phyloP scores from a whole-genome alignment of 2,797 vertebrate genomes.

The Peromyscus nudipes region DNA sequence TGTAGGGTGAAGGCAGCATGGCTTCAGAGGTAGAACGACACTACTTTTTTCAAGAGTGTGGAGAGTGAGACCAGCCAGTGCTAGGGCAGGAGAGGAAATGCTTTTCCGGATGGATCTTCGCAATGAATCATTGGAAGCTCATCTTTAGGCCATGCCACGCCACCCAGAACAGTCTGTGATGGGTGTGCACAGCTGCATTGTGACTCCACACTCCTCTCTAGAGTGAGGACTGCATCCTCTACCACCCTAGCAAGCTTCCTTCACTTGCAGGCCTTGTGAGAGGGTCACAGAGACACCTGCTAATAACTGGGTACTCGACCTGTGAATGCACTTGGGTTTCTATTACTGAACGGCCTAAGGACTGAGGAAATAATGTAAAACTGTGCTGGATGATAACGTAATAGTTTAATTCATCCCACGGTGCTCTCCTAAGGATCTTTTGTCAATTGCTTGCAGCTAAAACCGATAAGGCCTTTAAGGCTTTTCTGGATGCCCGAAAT shows the following conservation, averaged over 20 bases:
- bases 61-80: too few relatives aligned
- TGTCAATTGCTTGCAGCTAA: slow-evolving; percentile 88
- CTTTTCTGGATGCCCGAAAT: slow-evolving; percentile 96
- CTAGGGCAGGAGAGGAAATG: neutral
- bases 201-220: accelerated
- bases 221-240: neutral
- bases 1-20: neutral
- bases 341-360: neutral
- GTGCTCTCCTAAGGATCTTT: neutral
- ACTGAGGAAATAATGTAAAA: accelerated
- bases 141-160: neutral
- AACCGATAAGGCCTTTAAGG: slow-evolving; percentile 96
- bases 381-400: too few relatives aligned
- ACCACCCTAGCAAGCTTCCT: neutral
- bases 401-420: neutral
- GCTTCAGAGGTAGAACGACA: neutral
- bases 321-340: neutral
- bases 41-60: neutral
- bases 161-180: accelerated
- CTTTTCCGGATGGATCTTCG: neutral
- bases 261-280: neutral
- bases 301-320: neutral
- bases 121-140: neutral
- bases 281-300: neutral
- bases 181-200: neutral